These are phyloP conservation scores for Gymnoscelis rufifasciata DNA, from an alignment of 2,888 invertebrate genomes.

Conservation along the genomic window DNA sequence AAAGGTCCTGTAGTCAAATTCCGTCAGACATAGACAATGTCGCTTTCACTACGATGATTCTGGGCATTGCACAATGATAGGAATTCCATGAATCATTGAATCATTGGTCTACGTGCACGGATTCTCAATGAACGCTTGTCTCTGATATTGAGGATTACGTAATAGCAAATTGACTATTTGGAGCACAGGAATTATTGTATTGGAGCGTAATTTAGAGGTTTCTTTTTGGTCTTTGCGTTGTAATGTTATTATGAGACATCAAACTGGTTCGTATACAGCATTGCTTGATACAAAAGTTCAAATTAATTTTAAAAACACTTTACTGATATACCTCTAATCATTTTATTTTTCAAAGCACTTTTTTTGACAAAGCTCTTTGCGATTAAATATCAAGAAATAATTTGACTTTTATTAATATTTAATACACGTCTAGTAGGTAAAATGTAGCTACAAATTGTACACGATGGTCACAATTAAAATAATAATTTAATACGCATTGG, in stretches of 20 bases:
- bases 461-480: conserved; percentile 4
- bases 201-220: too few relatives aligned
- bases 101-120: conserved; percentile 18
- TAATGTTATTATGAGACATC: too few relatives aligned
- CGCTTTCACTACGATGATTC: conserved; percentile 35
- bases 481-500: conserved; percentile 6
- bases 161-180: conserved; percentile 18
- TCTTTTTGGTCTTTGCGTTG: too few relatives aligned
- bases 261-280: too few relatives aligned
- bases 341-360: too few relatives aligned
- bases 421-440: background rate
- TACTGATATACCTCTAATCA: too few relatives aligned
- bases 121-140: conserved; percentile 23
- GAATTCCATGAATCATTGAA: conserved; percentile 31
- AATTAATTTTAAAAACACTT: too few relatives aligned
- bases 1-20: conserved; percentile 39
- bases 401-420: background rate
- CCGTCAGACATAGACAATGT: conserved; percentile 33
- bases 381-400: too few relatives aligned
- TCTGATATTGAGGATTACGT: conserved; percentile 15
- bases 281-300: too few relatives aligned
- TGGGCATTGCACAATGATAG: conserved; percentile 39
- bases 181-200: too few relatives aligned
- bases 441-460: background rate
- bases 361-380: background rate